Base-by-base conservation (phyloP, 2,797 vertebrate genomes). In the Lates japonicus region DNA sequence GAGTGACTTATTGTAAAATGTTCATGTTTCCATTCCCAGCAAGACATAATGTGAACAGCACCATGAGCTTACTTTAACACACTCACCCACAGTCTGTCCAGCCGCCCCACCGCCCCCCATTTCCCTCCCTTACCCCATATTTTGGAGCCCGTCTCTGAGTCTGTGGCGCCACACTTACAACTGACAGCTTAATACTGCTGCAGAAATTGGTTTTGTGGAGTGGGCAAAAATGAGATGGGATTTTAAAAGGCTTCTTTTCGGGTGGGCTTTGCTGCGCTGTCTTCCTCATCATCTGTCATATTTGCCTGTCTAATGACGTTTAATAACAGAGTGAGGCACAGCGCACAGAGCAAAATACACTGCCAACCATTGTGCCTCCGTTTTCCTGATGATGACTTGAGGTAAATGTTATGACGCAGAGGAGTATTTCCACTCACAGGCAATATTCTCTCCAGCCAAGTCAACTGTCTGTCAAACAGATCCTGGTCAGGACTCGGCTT, bases 111-210 rank as follows among this genome's bases (percentile, higher is more conserved):
- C 5, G 20, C 48, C 72, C 46, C 80, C 68, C 49, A 20, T 79
- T 31, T 62, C 52, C 66, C 78, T 66, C 22, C 84, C 61, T 69
- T 39, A 14, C 79, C 87, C 80, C 74, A 35, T 68, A 90, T 87
- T 90, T 81, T 92, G 90, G 89, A 92, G 84, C 79, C 76, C 62
- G 86, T 86, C 87, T 79, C 77, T 59, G 79, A 88, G 90, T 88
- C 91, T 86, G 85, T 93, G 94, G 94, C 93, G 93, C 95, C 93
- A 90, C 93, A 81, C 89, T 91, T 81, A 61, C 78, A 87, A 86
- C 90, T 92, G 92, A 95, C 92, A 90, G 87, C 90, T 92, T 91
- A 93, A 94, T 92, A 69, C 87, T 63, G 82, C 87, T 82, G 90
- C 83, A 88, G 81, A 89, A 92, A 89, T 84, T 86, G 89, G 80